phyloP scores from a whole-genome alignment of 1,140 invertebrate genomes.

The silkworm (Bombyx mori) region ASM3026992v2 NC_085121.1:15543501-15544000 shows the following conservation, averaged over 20 bases:
- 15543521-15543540: too few species aligned
- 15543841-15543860: slow-evolving; percentile 44
- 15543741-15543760: slow-evolving; percentile 14
- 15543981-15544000: slow-evolving; percentile 41
- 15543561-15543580: too few species aligned
- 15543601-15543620: too few species aligned
- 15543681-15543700: neutral
- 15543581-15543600: too few species aligned
- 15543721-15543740: neutral
- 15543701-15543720: neutral
- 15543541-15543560: too few species aligned
- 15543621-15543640: too few species aligned
- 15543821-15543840: slow-evolving; percentile 50
- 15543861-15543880: slow-evolving; percentile 24
- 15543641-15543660: neutral
- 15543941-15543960: slow-evolving; percentile 47
- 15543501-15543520: too few species aligned
- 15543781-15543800: slow-evolving; percentile 30
- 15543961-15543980: slow-evolving; percentile 36
- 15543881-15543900: slow-evolving; percentile 37
- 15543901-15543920: slow-evolving; percentile 29
- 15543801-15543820: slow-evolving; percentile 26
- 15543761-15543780: slow-evolving; percentile 26
- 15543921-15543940: slow-evolving; percentile 25
- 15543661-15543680: slow-evolving; percentile 3